Base-by-base conservation (phyloP, 2,797 vertebrate species). In the Enoplosus armatus region DNA sequence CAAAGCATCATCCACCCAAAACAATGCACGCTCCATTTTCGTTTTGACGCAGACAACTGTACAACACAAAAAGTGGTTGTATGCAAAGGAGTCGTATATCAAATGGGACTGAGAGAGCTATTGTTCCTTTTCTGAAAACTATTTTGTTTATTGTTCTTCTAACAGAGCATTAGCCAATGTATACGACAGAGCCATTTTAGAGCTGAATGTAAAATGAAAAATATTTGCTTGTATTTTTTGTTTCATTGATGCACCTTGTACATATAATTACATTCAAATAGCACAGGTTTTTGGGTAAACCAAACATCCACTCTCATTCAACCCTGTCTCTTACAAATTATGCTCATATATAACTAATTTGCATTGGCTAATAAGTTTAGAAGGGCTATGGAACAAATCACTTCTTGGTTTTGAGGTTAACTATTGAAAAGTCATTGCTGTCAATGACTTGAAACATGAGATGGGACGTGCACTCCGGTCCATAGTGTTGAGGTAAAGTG, bases 1-100 rank as follows among this genome's bases (percentile, higher is more conserved):
- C 93, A 92, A 94, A 92, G 94, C 90, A 87, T 89, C 80, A 90
- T 87, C 91, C 84, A 75, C 79, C 63, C 83, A 79, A 93, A 94
- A 95, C 92, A 93, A 93, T 89, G 79, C 88, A 58, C 35, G 55
- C 72, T 67, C 50, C 67, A 33, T 79, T 91, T n/a, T 85, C 70
- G 75, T 80, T 83, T 84, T 89, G 89, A 90, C 82, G 70, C 33
- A 89, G 85, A 93, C 88, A 92, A 92, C 85, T 72, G 88, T 86
- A 91, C 84, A 76, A 87, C 87, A 90, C 80, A 84, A 82, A 51
- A 79, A 82, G 47, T 2, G 64, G 60, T 50, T 64, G 62, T 79
- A 79, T 45, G 88, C 84, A 92, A 92, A 88, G 72, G 84, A 79
- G 76, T 64, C 35, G 5, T 80, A 71, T 85, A 91, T 92, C 83